These are phyloP conservation scores for Phaedon cochleariae DNA, from an alignment of 2,888 invertebrate species.

Conservation along the genomic window DNA sequence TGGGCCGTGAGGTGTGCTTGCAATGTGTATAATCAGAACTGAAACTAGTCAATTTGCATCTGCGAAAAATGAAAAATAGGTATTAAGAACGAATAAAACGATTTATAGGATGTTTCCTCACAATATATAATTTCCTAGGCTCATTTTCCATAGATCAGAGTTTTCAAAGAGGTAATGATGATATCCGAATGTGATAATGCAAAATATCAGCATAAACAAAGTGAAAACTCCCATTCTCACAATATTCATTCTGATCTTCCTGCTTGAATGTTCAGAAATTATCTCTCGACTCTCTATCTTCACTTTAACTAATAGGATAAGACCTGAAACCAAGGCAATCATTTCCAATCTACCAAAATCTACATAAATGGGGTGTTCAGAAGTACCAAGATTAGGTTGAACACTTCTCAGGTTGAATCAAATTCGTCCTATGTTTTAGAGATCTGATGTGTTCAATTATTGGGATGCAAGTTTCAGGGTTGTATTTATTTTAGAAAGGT, in stretches of 20 bases:
- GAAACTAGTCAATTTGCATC: constrained; percentile 62
- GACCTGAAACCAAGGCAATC: constrained; percentile 64
- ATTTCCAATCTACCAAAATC: no score
- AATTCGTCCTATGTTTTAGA: no score
- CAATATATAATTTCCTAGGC: constrained; percentile 83
- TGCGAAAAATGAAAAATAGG: constrained; percentile 47
- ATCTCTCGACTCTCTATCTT: constrained; percentile 85
- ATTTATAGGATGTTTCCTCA: constrained; percentile 63
- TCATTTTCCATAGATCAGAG: constrained; percentile 77
- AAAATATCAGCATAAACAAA: constrained; percentile 78
- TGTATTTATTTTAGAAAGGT: no score
- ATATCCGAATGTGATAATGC: constrained; percentile 81
- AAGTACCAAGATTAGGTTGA: no score
- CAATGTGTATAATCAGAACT: constrained; percentile 66
- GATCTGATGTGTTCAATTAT: no score
- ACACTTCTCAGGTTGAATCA: no score
- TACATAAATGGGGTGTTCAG: no score
- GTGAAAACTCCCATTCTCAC: constrained; percentile 86
- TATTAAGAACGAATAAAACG: constrained; percentile 7
- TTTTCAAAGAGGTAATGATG: constrained; percentile 85
- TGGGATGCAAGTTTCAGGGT: no score
- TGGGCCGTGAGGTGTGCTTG: constrained; percentile 76
- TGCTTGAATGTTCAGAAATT: constrained; percentile 83
- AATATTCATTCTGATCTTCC: constrained; percentile 87
- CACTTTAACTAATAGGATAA: constrained; percentile 80